phyloP scores from a whole-genome alignment of 2,888 invertebrate genomes.

The Drosophila mulleri region DNA sequence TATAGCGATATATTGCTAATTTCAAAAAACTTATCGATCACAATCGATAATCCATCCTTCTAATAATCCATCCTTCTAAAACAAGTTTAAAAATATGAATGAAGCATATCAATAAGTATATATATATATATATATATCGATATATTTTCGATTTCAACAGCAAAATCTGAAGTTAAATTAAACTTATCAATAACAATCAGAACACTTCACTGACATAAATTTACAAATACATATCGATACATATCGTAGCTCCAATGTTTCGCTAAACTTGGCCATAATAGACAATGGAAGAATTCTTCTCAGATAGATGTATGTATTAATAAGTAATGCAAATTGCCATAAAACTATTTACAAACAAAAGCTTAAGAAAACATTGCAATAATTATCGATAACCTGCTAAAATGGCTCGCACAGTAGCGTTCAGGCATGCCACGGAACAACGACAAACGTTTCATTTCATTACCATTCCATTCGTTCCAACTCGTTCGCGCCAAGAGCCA shows the following conservation, averaged over 20 bases:
- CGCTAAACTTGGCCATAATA: no score
- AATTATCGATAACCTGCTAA: conserved; percentile 33
- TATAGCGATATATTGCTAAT: background rate
- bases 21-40: background rate
- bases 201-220: background rate
- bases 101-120: background rate
- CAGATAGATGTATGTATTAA: no score
- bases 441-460: conserved; percentile 25
- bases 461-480: conserved; percentile 47
- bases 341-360: background rate
- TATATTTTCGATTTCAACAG: background rate
- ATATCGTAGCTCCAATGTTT: background rate
- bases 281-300: background rate
- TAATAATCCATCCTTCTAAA: no score
- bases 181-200: background rate
- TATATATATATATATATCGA: background rate
- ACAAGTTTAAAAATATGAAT: no score
- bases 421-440: conserved; percentile 8
- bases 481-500: conserved; percentile 42
- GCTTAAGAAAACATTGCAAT: background rate
- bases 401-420: background rate
- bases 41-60: no score
- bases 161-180: background rate
- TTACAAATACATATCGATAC: background rate
- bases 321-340: background rate